Evolutionary conservation across 2,113 vertebrate species (phyloP), one percentile per base, ranked within the genome.

Genomic region (Oreochromis spilurus): DNA sequence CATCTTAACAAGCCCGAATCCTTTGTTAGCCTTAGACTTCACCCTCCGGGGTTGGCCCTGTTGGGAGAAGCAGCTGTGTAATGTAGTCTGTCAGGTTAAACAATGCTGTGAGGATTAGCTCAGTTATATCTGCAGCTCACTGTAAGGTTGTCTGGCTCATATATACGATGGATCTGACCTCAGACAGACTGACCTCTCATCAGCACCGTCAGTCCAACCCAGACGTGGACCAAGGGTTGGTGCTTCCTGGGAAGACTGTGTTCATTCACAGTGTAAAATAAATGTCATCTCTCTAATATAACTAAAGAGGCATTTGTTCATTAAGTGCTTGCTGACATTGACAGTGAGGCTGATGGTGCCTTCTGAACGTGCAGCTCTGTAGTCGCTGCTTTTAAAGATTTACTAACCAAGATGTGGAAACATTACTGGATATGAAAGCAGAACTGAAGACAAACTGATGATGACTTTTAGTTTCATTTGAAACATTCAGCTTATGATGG

Each of bases 201-300:
- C 53, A 54, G 5, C 53, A 54, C 5, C 5, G 2, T 24, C n/a
- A 53, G 4, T 53, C 19, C 52, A 43, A 12, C 40, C 11, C 40
- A 53, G 50, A 53, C 7, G 2, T 53, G 50, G 50, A 19, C 3
- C 9, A 1, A 12, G 2, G 21, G 36, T 21, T 19, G 1, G 6
- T 13, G 34, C 60, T 38, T 38, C 0, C 0, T 65, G 60, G 19
- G 9, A 62, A 3, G 58, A 12, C 31, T 7, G 16, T 62, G 58
- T 36, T 19, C 58, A 19, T 36, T 62, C 9, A 0, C 34, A 62
- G 58, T 3, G 3, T 62, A 62, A 62, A 62, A 62, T 34, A 34
- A 62, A 19, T 1, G 16, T 34, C 16, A 60, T 60, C 0, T 55
- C 53, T 13, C 21, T 55, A 55, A 13, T 1, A 34, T 60, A 60